Evolutionary conservation across 2,888 invertebrate species (phyloP).

Genomic region (Drosophila formosana): DNA sequence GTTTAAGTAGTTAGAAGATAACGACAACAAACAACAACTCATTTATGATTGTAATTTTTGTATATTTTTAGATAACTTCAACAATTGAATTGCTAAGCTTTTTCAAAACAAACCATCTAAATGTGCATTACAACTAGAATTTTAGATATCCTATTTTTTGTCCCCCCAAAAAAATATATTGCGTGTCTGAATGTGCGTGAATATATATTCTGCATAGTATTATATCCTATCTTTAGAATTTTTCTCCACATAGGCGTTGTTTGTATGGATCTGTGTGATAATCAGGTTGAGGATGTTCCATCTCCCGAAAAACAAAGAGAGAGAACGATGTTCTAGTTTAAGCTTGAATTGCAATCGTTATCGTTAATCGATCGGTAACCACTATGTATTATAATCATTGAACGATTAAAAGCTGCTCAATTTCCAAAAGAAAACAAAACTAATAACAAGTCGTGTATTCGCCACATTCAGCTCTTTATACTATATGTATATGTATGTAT

Average conservation of each 20-base stretch:
- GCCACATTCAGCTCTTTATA: slow-evolving; percentile 11
- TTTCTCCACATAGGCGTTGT: slow-evolving; percentile 5
- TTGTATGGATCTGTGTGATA: slow-evolving; percentile 39
- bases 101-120: slow-evolving; percentile 57
- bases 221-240: slow-evolving; percentile 5
- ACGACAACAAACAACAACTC: slow-evolving; percentile 31
- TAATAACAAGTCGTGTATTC: neutral
- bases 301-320: neutral
- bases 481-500: slow-evolving; percentile 1
- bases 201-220: slow-evolving; percentile 14
- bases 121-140: slow-evolving; percentile 58
- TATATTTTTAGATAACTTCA: slow-evolving; percentile 64
- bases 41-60: slow-evolving; percentile 61
- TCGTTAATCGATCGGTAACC: slow-evolving; percentile 8
- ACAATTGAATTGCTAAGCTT: slow-evolving; percentile 63
- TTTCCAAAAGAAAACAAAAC: slow-evolving; percentile 1
- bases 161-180: neutral
- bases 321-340: slow-evolving; percentile 6
- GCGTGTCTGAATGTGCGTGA: slow-evolving; percentile 8
- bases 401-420: slow-evolving; percentile 3
- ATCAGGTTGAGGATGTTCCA: slow-evolving; percentile 19
- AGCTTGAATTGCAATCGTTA: slow-evolving; percentile 11
- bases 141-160: slow-evolving; percentile 34
- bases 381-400: slow-evolving; percentile 1
- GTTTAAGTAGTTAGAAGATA: slow-evolving; percentile 61